These are phyloP conservation scores for Cephus rjabovi DNA, from an alignment of 2,888 invertebrate species.

Conservation along the genomic window DNA sequence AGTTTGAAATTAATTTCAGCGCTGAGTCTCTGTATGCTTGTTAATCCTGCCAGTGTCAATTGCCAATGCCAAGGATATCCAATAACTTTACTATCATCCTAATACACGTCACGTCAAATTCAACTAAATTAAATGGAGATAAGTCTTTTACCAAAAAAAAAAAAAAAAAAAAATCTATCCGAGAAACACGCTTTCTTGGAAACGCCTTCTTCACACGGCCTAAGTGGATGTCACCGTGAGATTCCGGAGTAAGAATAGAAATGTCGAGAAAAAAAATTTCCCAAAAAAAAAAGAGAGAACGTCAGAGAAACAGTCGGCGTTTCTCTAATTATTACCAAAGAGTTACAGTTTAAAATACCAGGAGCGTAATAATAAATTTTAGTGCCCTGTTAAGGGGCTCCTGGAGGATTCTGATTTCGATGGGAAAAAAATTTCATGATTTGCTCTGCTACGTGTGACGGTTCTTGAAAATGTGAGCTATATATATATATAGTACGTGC, in stretches of 20 bases:
- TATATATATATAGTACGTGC: background rate
- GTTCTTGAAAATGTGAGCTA: constrained; percentile 3
- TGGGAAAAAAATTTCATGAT: background rate
- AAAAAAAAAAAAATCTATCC: background rate
- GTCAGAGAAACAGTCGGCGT: background rate
- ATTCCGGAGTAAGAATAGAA: background rate
- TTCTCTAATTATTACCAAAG: background rate
- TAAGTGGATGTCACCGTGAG: background rate
- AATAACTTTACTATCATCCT: background rate
- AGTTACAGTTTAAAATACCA: background rate
- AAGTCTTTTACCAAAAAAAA: background rate
- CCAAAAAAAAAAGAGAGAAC: background rate
- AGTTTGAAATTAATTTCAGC: background rate
- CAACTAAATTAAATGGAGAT: background rate
- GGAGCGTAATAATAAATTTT: background rate
- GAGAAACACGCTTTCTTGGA: background rate
- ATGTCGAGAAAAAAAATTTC: background rate
- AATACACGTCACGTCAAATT: background rate
- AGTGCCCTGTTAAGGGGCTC: background rate
- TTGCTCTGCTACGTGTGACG: background rate
- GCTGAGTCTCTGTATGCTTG: background rate
- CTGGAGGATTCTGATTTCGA: background rate
- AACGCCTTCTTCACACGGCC: background rate
- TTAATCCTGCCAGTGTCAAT: background rate
- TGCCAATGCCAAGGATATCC: background rate